A percentile compares a stretch with the other conserved stretches of the same genome.
Evolutionary conservation across 2,888 invertebrate species (phyloP).

Genomic region (Caenorhabditis sp.): DNA sequence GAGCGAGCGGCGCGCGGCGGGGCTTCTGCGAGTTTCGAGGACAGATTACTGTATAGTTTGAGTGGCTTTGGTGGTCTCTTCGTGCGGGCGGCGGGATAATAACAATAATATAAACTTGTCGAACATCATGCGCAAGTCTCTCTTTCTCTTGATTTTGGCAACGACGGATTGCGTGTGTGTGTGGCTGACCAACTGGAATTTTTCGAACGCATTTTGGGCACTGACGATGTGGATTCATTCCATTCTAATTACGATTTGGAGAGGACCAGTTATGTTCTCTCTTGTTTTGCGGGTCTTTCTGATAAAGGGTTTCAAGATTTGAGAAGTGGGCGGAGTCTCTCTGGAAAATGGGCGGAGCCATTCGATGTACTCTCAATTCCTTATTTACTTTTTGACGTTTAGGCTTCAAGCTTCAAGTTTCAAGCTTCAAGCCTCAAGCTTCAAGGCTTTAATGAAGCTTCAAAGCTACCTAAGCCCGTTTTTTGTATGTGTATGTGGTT

Average conservation of each 20-base stretch:
- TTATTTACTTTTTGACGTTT: no score
- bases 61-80: constrained; percentile 10
- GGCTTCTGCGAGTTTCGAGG: constrained; percentile 3
- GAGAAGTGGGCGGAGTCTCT: constrained; percentile 6
- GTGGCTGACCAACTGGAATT: constrained; percentile 47
- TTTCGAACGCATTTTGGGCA: constrained; percentile 41
- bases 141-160: constrained; percentile 36
- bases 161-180: constrained; percentile 24
- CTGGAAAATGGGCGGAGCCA: constrained; percentile 17
- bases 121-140: constrained; percentile 32
- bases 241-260: constrained; percentile 51
- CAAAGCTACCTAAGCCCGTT: no score
- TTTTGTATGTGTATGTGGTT: no score
- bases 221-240: constrained; percentile 9
- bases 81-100: constrained; percentile 30
- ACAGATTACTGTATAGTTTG: constrained; percentile 49
- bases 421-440: no score
- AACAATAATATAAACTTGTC: constrained; percentile 59
- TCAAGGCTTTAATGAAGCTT: no score
- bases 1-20: constrained; percentile 7
- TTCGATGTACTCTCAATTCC: no score
- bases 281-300: constrained; percentile 1
- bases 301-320: constrained; percentile 37
- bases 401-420: no score
- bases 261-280: constrained; percentile 50